phyloP scores from a whole-genome alignment of 1,140 invertebrate species.

The Brachionus rotundiformis region DNA sequence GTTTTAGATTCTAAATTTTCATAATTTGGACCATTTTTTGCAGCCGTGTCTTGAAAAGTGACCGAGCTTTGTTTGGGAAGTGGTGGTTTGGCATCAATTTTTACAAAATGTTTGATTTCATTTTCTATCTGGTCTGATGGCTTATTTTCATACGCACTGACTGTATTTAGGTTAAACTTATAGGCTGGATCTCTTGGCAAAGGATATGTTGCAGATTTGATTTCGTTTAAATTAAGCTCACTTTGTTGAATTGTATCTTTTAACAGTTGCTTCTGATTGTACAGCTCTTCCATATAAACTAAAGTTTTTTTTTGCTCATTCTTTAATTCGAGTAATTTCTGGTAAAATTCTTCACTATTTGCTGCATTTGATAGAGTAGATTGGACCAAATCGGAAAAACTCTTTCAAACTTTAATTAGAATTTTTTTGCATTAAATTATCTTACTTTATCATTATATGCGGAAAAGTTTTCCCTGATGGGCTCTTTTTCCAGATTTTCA shows the following conservation, averaged over 20 bases:
- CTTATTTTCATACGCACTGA: slow-evolving; percentile 19
- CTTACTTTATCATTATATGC: slow-evolving; percentile 52
- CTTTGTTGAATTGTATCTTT: slow-evolving; percentile 48
- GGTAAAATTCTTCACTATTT: slow-evolving; percentile 60
- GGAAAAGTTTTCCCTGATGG: not conserved
- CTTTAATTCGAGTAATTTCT: slow-evolving; percentile 59
- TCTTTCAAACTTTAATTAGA: slow-evolving; percentile 28
- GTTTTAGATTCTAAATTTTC: slow-evolving; percentile 10
- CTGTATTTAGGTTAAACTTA: slow-evolving; percentile 28
- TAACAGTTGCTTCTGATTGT: slow-evolving; percentile 57
- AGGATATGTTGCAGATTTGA: slow-evolving; percentile 5
- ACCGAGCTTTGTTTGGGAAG: slow-evolving; percentile 18
- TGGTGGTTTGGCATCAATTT: slow-evolving; percentile 52
- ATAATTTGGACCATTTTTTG: no score
- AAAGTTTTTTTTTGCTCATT: slow-evolving; percentile 61
- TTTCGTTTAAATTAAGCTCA: slow-evolving; percentile 30
- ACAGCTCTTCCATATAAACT: slow-evolving; percentile 59
- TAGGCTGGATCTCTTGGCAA: slow-evolving; percentile 11
- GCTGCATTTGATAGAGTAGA: not conserved
- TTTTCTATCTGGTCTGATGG: not conserved
- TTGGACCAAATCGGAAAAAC: slow-evolving; percentile 4
- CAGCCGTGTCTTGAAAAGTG: slow-evolving; percentile 27
- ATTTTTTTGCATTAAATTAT: not conserved
- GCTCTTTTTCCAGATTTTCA: not conserved
- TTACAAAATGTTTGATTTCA: not conserved